Evolutionary conservation across 1,140 invertebrate species (phyloP).

Genomic region (Cherax quadricarinatus): DNA sequence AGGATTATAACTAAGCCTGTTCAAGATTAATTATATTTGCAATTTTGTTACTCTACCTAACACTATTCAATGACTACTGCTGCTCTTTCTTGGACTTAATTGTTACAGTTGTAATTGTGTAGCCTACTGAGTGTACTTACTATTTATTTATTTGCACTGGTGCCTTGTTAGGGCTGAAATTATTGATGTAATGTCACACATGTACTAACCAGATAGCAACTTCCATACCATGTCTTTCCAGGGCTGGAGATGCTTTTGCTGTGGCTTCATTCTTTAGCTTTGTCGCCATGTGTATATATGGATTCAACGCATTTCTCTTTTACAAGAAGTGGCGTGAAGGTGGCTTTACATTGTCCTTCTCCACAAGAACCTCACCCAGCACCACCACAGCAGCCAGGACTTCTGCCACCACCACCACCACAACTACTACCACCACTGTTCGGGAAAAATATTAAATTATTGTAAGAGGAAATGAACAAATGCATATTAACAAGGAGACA

Average conservation of each 20-base stretch:
- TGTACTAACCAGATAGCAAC: too few species aligned
- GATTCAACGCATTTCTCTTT: constrained; percentile 57
- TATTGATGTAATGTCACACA: too few species aligned
- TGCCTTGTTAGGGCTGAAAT: too few species aligned
- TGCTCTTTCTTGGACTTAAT: too few species aligned
- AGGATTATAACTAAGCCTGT: too few species aligned
- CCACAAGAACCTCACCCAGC: background rate
- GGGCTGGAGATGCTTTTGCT: constrained; percentile 52
- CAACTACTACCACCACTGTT: background rate
- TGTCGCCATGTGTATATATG: constrained; percentile 61
- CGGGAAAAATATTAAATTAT: constrained; percentile 4
- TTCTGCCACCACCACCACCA: constrained; percentile 18
- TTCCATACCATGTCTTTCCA: background rate
- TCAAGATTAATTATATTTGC: too few species aligned
- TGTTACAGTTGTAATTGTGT: too few species aligned
- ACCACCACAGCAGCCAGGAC: background rate
- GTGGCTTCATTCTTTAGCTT: constrained; percentile 65
- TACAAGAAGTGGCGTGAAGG: constrained; percentile 58
- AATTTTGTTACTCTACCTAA: too few species aligned
- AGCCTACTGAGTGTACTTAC: too few species aligned
- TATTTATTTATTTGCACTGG: too few species aligned
- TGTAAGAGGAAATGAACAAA: background rate
- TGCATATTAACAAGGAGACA: too few species aligned
- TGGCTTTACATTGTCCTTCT: background rate
- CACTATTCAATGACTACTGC: too few species aligned